Base-by-base conservation (phyloP, 2,888 invertebrate genomes). In the Caenorhabditis wallacei region DNA sequence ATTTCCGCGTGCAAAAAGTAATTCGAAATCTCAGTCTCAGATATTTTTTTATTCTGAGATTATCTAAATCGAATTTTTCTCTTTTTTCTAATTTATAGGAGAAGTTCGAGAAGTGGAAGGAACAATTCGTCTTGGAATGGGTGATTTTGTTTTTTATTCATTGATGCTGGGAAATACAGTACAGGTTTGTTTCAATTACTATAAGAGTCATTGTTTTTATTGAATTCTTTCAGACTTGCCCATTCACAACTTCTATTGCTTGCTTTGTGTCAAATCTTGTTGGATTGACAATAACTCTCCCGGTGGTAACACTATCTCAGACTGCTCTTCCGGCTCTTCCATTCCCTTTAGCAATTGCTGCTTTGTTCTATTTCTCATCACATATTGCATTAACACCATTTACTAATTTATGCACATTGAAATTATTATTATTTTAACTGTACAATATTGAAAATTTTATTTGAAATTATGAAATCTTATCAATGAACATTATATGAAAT, bases 111-210 rank as follows among this genome's bases (percentile, higher is more conserved):
- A 70, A 53, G 61, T 66, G 8, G 70, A 75, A 56, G 82, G 76
- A 24, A 61, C 57, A 20, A 59, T 82, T 35, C 76, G 76, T 3
- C 54, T 82, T 24, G 82, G 82, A 1, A 46, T 82, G 66, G 82
- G 82, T 4, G 82, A 82, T 35, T 76, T 82, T n/a, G 76, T 82
- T 0, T 82, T 82, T 53, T 82, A 76, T 53, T 82, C 82, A 0
- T 43, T 82, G n/a, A 82, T 82, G 82, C 20, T 82, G 8, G 82
- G 68, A n/a, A 81, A 81, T 37, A 64, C 61, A 22, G 69, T 70
- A n/a, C 64, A 63, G 54, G 78, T 70, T n/a, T 16, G 26, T 37
- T 22, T 24, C 10, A 43, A 22, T 59, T 35, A n/a, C n/a, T n/a
- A 1, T n/a, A 3, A 0, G 7, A 37, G 26, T 48, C 8, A 18